Evolutionary conservation across 2,797 vertebrate genomes (phyloP).

Genomic region (Allobates femoralis): DNA sequence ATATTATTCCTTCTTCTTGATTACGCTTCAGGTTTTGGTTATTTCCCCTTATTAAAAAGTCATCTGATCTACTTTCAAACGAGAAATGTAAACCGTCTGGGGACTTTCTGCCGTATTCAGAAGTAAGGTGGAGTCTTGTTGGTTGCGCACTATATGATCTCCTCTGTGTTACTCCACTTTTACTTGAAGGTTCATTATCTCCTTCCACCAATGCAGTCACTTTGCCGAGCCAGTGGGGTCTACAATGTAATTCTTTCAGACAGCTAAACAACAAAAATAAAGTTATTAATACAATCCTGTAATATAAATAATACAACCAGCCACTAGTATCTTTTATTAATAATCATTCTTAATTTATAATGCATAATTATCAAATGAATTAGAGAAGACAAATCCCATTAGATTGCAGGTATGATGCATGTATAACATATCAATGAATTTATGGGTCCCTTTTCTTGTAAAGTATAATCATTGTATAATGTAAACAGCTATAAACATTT

Average conservation of each 20-base stretch:
- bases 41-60: slow-evolving; percentile 13
- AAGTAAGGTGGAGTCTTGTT: background rate
- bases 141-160: slow-evolving; percentile 14
- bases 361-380: too few species aligned
- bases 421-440: too few species aligned
- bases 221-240: background rate
- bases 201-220: background rate
- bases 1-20: slow-evolving; percentile 3
- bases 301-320: background rate
- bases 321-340: too few species aligned
- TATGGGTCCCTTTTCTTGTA: too few species aligned
- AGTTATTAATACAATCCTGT: background rate
- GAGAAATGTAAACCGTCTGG: background rate
- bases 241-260: slow-evolving; percentile 26
- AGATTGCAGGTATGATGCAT: too few species aligned
- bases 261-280: background rate
- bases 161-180: slow-evolving; percentile 28
- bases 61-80: slow-evolving; percentile 20
- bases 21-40: slow-evolving; percentile 7
- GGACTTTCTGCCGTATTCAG: slow-evolving; percentile 12
- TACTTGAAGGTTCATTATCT: slow-evolving; percentile 4
- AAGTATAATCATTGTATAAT: too few species aligned
- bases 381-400: too few species aligned
- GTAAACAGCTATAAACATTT: too few species aligned
- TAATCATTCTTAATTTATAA: too few species aligned